Base-by-base conservation (phyloP, 1,140 invertebrate genomes). In the Calephelis virginiensis region DNA sequence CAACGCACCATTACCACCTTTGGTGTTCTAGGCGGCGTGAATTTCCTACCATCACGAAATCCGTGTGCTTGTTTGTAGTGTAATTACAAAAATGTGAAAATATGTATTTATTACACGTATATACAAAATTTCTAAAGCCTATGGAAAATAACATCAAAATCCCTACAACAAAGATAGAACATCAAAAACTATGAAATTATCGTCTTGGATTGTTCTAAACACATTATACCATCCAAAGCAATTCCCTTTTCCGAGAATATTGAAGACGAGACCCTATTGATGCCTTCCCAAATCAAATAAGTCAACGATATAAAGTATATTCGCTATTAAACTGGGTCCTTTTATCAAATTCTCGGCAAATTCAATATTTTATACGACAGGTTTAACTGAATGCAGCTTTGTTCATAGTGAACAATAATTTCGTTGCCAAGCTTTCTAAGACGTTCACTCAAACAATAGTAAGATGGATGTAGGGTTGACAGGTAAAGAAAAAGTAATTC, bases 351-450 rank as follows among this genome's bases (percentile, higher is more conserved):
- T 38, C 37, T 40, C 56, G 12, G 37, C 12, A 59, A 59, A 59
- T 59, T 59, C 56, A 59, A 59, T 59, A 59, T 59, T 59, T 59
- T 59, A 59, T 40, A 59, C 37, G 56, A 59, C 37, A 59, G 56
- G 56, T 59, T 59, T 38, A 59, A 59, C 56, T 59, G 11, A 59
- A 59, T 59, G 56, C 56, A 59, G 56, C 56, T 59, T 59, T 59
- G 56, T 59, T 59, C 9, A 28, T 12, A 38, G 56, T 59, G 56
- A 59, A 59, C 56, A 59, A 59, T 59, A 59, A 59, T 59, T 56
- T 59, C 56, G 56, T 38, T 38, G 53, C 12, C 28, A 59, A 59
- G 28, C 56, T 8, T 59, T 38, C 28, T 59, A 59, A 59, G 56
- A 59, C 56, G 37, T 38, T 40, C 12, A 37, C 7, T 59, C 56